Conservation (phyloP, 2,797 vertebrate species). For the Lithobates sylvaticus region DNA sequence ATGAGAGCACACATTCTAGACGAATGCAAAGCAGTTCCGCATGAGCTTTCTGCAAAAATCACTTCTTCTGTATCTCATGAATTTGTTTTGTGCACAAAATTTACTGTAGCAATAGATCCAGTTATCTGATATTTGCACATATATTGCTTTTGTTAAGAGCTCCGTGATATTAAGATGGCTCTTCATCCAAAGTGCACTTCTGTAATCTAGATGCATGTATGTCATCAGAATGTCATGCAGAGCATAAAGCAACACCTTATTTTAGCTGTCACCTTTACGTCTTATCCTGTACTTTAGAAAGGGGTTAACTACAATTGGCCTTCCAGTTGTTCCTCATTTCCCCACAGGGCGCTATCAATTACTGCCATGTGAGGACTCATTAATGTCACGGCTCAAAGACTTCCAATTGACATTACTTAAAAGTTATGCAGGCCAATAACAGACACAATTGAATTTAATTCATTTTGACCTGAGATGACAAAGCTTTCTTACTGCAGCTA, state of each 20-base stretch:
- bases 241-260: background rate
- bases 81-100: slow-evolving; percentile 22
- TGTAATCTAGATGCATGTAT: slow-evolving; percentile 17
- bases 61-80: slow-evolving; percentile 15
- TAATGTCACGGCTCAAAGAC: slow-evolving; percentile 52
- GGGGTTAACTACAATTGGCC: slow-evolving; percentile 39
- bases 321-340: slow-evolving; percentile 46
- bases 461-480: slow-evolving; percentile 51
- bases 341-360: slow-evolving; percentile 50
- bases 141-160: slow-evolving; percentile 47
- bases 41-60: slow-evolving; percentile 12
- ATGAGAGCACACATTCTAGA: slow-evolving; percentile 35
- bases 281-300: slow-evolving; percentile 8
- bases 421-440: slow-evolving; percentile 47
- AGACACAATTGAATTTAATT: slow-evolving; percentile 44
- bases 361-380: slow-evolving; percentile 43
- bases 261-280: slow-evolving; percentile 7
- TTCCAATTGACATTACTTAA: slow-evolving; percentile 52
- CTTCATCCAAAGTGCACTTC: slow-evolving; percentile 9
- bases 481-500: slow-evolving; percentile 15
- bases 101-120: slow-evolving; percentile 8
- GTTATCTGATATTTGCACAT: slow-evolving; percentile 42
- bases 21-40: slow-evolving; percentile 26
- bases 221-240: slow-evolving; percentile 20
- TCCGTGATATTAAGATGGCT: slow-evolving; percentile 11